A percentile compares a stretch with the other conserved stretches of the same genome.
Evolutionary conservation across 2,113 vertebrate genomes (phyloP).

Genomic region (Crotalus viridis): DNA sequence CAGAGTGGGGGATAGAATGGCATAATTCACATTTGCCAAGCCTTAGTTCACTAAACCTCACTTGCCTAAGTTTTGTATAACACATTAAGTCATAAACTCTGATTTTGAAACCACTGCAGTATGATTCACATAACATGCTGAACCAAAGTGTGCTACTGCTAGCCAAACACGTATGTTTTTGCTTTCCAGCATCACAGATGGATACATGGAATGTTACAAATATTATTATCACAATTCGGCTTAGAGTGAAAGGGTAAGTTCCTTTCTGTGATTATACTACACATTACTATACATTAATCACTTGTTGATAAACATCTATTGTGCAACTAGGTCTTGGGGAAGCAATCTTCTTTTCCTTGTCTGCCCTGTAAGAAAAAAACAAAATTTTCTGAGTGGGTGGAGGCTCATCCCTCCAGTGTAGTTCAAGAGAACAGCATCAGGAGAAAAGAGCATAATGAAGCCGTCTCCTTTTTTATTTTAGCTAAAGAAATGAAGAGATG

Average conservation of each 20-base stretch:
- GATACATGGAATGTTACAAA: neutral
- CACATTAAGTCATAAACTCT: neutral
- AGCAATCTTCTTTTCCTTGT: neutral
- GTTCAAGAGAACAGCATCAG: neutral
- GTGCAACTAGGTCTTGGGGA: neutral
- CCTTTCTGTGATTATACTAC: neutral
- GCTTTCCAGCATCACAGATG: neutral
- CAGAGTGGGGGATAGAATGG: neutral
- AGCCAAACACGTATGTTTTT: neutral
- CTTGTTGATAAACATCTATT: neutral
- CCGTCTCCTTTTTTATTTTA: neutral
- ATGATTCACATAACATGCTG: neutral
- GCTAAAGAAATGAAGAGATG: neutral
- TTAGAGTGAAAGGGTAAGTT: neutral
- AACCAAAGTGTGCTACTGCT: neutral
- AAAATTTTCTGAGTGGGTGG: neutral
- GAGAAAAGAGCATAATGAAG: neutral
- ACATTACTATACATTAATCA: neutral
- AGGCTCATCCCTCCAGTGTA: neutral
- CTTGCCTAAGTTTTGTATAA: neutral
- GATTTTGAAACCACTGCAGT: neutral
- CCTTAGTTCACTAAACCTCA: neutral
- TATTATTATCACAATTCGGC: neutral
- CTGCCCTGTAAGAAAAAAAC: neutral
- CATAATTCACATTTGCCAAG: neutral